Evolutionary conservation across 2,888 invertebrate genomes (phyloP), one percentile per base, ranked within the genome.

Genomic region (Brassicogethes aeneus): DNA sequence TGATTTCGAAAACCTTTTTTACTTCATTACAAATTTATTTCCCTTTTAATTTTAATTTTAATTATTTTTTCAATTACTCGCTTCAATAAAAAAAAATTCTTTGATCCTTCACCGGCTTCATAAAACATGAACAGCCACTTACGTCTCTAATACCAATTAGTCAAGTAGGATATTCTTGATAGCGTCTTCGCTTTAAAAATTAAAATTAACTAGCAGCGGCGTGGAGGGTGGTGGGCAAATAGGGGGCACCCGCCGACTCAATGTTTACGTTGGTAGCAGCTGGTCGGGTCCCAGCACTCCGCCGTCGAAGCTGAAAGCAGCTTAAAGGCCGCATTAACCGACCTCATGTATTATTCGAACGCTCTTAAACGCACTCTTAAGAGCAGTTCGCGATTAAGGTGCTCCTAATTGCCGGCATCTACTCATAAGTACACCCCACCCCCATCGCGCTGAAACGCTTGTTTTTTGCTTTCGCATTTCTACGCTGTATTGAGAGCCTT

Each of bases 311-410:
- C 56, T 57, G 56, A 57, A 59, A 62, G 61, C 59, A 54, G 61
- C 61, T 62, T 61, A 61, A 60, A 61, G 57, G 61, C 59, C 54
- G 60, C 61, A 64, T 64, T 61, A 62, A 62, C 59, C 61, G 53
- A 56, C 57, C 59, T 64, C 62, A 65, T 65, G 61, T 62, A 65
- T 65, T 64, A 65, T 65, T 65, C 62, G 55, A 45, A 50, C 55
- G 60, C 59, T 60, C 60, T 61, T 62, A 61, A 63, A 60, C 55
- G 57, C 54, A 57, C 56, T 57, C 59, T 59, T 59, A 60, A 61
- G 56, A 61, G 61, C 60, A 61, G 59, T 61, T 61, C 59, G 58
- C 54, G 60, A 61, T 63, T 61, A 60, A 47, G 47, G 36, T 45
- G 41, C 48, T 46, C 50, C 55, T 60, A 62, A 62, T 60, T 62